Evolutionary conservation across 2,888 invertebrate species (phyloP).

Genomic region (Cancer borealis): DNA sequence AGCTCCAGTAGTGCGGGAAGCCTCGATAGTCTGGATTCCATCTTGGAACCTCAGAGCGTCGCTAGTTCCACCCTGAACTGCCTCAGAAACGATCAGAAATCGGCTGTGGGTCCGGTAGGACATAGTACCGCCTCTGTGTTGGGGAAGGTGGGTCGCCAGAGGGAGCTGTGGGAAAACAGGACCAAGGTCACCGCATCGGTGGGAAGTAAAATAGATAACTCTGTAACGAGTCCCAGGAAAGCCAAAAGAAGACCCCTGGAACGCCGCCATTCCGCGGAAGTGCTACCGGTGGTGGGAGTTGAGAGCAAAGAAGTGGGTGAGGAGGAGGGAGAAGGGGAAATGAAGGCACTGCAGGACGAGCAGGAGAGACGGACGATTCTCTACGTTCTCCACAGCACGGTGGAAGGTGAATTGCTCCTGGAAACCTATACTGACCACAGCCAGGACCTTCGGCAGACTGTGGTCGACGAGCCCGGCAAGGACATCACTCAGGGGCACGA

Average conservation of each 20-base stretch:
- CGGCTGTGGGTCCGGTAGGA: background rate
- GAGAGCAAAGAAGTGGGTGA: background rate
- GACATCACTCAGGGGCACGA: background rate
- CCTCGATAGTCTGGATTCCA: constrained; percentile 45
- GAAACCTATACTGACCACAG: constrained; percentile 56
- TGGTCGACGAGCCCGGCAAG: background rate
- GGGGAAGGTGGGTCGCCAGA: constrained; percentile 60
- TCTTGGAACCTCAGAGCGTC: background rate
- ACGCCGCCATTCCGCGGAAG: constrained; percentile 5
- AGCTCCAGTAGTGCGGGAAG: constrained; percentile 62
- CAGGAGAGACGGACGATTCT: constrained; percentile 26
- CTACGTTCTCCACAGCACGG: constrained; percentile 66
- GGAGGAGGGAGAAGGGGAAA: background rate
- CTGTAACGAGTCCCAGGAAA: background rate
- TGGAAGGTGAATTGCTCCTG: constrained; percentile 64
- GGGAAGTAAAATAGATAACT: background rate
- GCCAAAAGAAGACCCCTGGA: constrained; percentile 3
- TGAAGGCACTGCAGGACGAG: background rate
- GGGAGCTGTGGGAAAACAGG: constrained; percentile 58
- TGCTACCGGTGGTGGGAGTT: background rate
- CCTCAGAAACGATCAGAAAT: background rate
- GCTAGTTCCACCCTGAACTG: background rate
- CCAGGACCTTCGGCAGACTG: background rate
- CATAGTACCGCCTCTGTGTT: background rate
- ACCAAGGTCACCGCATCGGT: background rate